A percentile compares a stretch with the other conserved stretches of the same genome.
Evolutionary conservation across 1,140 invertebrate species (phyloP).

Genomic region (Telenomus remus): DNA sequence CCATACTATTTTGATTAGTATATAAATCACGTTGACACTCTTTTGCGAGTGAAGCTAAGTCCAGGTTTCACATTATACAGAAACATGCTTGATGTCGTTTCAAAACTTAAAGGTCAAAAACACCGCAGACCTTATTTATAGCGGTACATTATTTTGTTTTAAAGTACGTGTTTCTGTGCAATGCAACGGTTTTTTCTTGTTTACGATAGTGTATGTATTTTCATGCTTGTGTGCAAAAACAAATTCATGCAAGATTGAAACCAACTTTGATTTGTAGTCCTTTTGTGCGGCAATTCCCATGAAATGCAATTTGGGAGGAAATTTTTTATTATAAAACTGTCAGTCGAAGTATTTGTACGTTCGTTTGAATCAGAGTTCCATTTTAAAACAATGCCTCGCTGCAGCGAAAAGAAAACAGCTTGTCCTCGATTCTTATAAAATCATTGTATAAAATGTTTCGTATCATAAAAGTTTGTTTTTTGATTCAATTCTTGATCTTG

Average conservation of each 20-base stretch:
- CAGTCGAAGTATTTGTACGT: conserved; percentile 53
- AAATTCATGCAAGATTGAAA: conserved; percentile 5
- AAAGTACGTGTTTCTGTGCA: conserved; percentile 46
- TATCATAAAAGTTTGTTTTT: too few relatives aligned
- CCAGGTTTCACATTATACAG: conserved; percentile 50
- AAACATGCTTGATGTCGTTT: conserved; percentile 33
- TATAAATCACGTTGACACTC: conserved; percentile 57
- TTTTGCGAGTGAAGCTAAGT: conserved; percentile 53
- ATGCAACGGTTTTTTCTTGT: conserved; percentile 18
- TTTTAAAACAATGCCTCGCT: conserved; percentile 10
- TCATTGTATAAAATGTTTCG: conserved; percentile 1
- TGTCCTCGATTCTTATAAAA: background rate
- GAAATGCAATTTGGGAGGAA: conserved; percentile 23
- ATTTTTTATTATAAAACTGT: conserved; percentile 42
- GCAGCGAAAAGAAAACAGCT: conserved; percentile 9
- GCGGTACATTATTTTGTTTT: conserved; percentile 21
- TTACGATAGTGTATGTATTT: conserved; percentile 50
- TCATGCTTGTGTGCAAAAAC: conserved; percentile 47
- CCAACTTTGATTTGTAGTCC: conserved; percentile 20
- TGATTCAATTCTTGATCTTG: too few relatives aligned
- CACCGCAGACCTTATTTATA: conserved; percentile 25
- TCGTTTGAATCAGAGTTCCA: conserved; percentile 35
- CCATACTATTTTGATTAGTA: conserved; percentile 53
- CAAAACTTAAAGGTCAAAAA: conserved; percentile 22
- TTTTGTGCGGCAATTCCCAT: conserved; percentile 33